A percentile compares a stretch with the other conserved stretches of the same genome.
phyloP scores from a whole-genome alignment of 2,888 invertebrate species.

The Stenchaetothrips biformis region DNA sequence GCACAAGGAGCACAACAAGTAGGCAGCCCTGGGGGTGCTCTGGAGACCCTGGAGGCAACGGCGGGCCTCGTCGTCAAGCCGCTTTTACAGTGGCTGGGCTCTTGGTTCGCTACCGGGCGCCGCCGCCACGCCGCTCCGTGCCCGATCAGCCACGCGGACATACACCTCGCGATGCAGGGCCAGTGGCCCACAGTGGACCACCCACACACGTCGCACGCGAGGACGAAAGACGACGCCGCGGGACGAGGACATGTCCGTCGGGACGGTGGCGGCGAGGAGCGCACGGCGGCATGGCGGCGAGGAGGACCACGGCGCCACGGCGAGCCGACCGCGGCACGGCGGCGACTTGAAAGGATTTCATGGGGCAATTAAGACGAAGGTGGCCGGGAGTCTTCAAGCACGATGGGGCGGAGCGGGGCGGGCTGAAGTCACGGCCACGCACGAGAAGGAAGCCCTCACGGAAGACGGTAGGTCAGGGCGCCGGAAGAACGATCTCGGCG shows the following conservation, averaged over 20 bases:
- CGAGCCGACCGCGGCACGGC: neutral
- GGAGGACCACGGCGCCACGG: neutral
- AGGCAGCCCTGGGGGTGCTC: neutral
- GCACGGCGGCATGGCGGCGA: neutral
- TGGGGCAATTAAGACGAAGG: conserved; percentile 15
- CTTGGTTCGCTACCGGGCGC: neutral
- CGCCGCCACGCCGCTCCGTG: neutral
- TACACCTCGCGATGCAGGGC: neutral
- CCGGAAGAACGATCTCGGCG: too few relatives aligned
- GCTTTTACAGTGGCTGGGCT: conserved; percentile 6
- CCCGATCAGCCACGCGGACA: neutral
- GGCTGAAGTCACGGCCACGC: neutral
- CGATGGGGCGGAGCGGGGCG: neutral
- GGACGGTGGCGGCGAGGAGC: neutral
- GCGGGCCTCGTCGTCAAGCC: neutral
- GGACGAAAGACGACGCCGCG: neutral
- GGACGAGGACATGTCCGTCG: too few relatives aligned
- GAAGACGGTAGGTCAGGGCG: neutral
- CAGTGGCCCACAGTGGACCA: neutral
- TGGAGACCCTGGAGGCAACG: neutral
- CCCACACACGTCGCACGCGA: neutral
- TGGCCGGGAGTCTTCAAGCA: conserved; percentile 1
- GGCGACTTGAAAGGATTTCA: conserved; percentile 23
- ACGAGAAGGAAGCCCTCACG: neutral
- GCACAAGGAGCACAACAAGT: too few relatives aligned